Evolutionary conservation across 2,797 vertebrate genomes (phyloP).

Genomic region (Glyptemys insculpta): DNA sequence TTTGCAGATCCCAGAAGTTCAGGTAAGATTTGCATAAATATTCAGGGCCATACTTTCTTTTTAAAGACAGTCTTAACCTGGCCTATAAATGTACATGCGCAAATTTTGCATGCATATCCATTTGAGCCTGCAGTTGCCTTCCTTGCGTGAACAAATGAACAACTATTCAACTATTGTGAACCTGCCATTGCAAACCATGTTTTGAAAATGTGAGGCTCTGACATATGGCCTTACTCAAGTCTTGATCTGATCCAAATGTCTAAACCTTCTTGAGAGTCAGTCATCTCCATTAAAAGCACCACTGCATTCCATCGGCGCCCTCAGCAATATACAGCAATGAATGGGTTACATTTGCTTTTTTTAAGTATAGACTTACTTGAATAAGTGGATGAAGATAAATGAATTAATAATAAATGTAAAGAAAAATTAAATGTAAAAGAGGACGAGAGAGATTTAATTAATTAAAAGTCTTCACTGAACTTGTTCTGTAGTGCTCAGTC

Average conservation of each 20-base stretch:
- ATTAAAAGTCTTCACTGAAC: neutral
- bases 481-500: neutral
- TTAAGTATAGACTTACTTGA: neutral
- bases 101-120: rapidly evolving
- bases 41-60: neutral
- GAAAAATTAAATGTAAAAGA: neutral
- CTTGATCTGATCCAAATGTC: neutral
- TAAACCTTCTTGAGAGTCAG: neutral
- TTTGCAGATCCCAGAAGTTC: neutral
- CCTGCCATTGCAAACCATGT: neutral
- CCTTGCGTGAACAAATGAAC: rapidly evolving
- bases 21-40: neutral
- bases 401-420: constrained; percentile 18
- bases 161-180: neutral
- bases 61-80: neutral
- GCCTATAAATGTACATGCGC: neutral
- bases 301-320: neutral
- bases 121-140: neutral
- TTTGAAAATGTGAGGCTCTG: neutral
- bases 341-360: neutral
- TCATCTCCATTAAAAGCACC: neutral
- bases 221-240: neutral
- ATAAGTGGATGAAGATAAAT: constrained; percentile 10
- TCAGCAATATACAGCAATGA: neutral
- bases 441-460: constrained; percentile 10